A percentile compares a stretch with the other conserved stretches of the same genome.
Evolutionary conservation across 2,888 invertebrate genomes (phyloP).

Genomic region (Xestobium rufovillosum): DNA sequence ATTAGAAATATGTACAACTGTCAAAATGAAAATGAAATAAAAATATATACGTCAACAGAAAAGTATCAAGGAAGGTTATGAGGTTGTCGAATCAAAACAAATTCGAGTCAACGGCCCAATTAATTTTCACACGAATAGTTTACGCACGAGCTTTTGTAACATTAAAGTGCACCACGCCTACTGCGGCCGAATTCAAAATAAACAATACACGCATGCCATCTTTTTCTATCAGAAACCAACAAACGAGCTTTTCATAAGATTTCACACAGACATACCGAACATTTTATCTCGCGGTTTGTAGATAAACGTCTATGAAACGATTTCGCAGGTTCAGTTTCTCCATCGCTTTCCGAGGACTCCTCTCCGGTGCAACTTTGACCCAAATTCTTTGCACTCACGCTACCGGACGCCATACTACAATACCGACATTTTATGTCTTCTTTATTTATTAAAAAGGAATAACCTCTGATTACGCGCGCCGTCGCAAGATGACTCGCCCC

Average conservation of each 20-base stretch:
- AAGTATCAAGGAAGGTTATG: no score
- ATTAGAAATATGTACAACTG: no score
- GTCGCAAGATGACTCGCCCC: slow-evolving; percentile 1
- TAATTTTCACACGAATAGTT: no score
- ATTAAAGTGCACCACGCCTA: slow-evolving; percentile 23
- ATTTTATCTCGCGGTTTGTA: slow-evolving; percentile 74
- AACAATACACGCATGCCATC: slow-evolving; percentile 29
- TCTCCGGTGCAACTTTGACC: slow-evolving; percentile 42
- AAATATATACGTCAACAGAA: no score
- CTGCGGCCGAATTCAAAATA: slow-evolving; percentile 24
- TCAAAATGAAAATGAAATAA: no score
- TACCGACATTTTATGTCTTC: slow-evolving; percentile 30
- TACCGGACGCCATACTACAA: slow-evolving; percentile 25
- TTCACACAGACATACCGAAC: slow-evolving; percentile 56
- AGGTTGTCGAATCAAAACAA: no score
- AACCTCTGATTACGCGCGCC: neutral
- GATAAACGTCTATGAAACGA: slow-evolving; percentile 75
- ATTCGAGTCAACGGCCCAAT: no score
- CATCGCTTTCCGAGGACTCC: slow-evolving; percentile 74
- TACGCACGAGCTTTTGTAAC: no score
- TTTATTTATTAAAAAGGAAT: slow-evolving; percentile 22
- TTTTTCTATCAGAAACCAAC: slow-evolving; percentile 23
- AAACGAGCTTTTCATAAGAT: slow-evolving; percentile 16
- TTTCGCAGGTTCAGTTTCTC: slow-evolving; percentile 70
- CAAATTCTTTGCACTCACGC: slow-evolving; percentile 38